phyloP scores from a whole-genome alignment of 2,888 invertebrate species.

The Eulithis prunata region DNA sequence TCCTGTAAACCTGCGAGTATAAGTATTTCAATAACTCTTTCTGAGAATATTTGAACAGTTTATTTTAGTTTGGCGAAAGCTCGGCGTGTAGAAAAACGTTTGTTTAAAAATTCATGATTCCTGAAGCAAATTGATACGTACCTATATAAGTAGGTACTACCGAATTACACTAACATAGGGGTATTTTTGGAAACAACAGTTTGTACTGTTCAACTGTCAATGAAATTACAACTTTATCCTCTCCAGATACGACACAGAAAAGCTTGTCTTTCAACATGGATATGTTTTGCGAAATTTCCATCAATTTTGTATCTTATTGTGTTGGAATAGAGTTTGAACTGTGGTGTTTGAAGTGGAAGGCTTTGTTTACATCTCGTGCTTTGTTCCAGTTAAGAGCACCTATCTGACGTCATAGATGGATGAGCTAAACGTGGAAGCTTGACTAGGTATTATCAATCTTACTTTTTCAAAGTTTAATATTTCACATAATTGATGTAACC shows the following conservation, averaged over 20 bases:
- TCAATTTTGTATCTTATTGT: slow-evolving; percentile 8
- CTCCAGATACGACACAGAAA: slow-evolving; percentile 10
- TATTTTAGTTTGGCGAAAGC: slow-evolving; percentile 19
- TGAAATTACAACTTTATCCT: slow-evolving; percentile 24
- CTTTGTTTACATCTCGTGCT: slow-evolving; percentile 14
- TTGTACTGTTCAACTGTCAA: slow-evolving; percentile 16
- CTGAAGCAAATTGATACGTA: slow-evolving; percentile 1
- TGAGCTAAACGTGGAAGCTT: slow-evolving; percentile 6
- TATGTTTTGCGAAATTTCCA: neutral
- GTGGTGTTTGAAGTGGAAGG: slow-evolving; percentile 1
- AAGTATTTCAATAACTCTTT: slow-evolving; percentile 6
- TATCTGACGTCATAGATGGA: slow-evolving; percentile 12
- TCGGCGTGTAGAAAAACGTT: slow-evolving; percentile 3
- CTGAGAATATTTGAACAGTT: slow-evolving; percentile 17
- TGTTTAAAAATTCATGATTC: slow-evolving; percentile 9
- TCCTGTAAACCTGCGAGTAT: slow-evolving; percentile 8
- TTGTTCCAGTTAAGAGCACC: slow-evolving; percentile 15
- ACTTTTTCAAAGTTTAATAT: neutral
- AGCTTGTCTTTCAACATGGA: slow-evolving; percentile 2
- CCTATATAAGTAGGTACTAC: neutral
- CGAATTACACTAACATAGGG: neutral
- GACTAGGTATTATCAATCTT: slow-evolving; percentile 12
- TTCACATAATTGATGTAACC: no score
- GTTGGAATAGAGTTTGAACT: slow-evolving; percentile 4
- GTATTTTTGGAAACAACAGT: slow-evolving; percentile 29